Evolutionary conservation across 2,888 invertebrate species (phyloP).

Genomic region (Coecobrya sp.): DNA sequence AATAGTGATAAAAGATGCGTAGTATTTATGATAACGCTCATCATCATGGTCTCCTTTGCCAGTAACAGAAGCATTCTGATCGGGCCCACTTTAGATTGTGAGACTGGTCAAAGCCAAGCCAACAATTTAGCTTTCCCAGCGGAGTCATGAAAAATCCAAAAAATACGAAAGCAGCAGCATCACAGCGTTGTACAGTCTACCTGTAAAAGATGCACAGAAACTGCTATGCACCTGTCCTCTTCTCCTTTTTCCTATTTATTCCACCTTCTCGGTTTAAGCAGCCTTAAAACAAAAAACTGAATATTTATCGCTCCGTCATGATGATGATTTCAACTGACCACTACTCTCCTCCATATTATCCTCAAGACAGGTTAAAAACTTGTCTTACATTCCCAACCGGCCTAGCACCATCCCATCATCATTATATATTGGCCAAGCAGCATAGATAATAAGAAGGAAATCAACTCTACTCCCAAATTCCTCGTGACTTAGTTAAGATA

Average conservation of each 20-base stretch:
- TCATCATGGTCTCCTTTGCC: not conserved
- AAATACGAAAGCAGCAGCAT: not conserved
- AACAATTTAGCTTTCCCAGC: not conserved
- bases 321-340: conserved; percentile 70
- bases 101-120: conserved; percentile 63
- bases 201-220: not conserved
- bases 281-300: conserved; percentile 52
- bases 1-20: conserved; percentile 71
- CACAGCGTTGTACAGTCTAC: not conserved
- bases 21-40: conserved; percentile 67
- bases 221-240: conserved; percentile 66
- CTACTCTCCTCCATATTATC: conserved; percentile 10
- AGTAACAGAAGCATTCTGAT: not conserved
- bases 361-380: conserved; percentile 29
- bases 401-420: conserved; percentile 32
- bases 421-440: conserved; percentile 54
- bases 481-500: conserved; percentile 79
- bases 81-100: conserved; percentile 46
- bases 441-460: conserved; percentile 42
- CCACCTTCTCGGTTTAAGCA: not conserved
- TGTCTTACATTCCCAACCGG: conserved; percentile 35
- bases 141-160: not conserved
- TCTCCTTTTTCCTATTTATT: conserved; percentile 43
- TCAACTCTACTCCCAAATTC: conserved; percentile 70
- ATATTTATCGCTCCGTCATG: conserved; percentile 61